phyloP scores from a whole-genome alignment of 2,113 vertebrate genomes.

The Noturus placidus region DNA sequence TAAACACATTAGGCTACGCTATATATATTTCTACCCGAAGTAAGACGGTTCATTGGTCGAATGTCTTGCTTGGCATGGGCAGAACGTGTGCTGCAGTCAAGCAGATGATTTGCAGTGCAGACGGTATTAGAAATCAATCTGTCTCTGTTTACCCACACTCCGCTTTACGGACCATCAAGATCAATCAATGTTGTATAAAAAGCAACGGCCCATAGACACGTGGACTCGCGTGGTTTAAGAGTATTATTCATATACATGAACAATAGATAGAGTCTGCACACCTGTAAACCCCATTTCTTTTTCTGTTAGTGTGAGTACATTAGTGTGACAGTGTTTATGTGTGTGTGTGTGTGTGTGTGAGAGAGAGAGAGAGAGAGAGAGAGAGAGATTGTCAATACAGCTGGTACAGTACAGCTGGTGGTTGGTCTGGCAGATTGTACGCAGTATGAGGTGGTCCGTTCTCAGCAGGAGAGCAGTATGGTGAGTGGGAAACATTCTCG shows the following conservation, averaged over 20 bases:
- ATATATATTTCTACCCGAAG: not conserved
- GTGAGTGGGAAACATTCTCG: constrained; percentile 16
- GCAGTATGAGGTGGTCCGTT: constrained; percentile 19
- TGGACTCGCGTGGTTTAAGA: not conserved
- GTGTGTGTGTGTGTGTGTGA: not conserved
- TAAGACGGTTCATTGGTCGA: not conserved
- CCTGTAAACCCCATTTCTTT: not conserved
- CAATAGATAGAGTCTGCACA: not conserved
- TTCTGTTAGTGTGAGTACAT: not conserved
- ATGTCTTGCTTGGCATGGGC: constrained; percentile 19
- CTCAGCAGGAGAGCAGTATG: constrained; percentile 23
- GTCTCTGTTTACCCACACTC: constrained; percentile 28
- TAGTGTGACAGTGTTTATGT: not conserved
- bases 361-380: not conserved
- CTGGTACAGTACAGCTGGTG: constrained; percentile 13
- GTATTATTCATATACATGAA: not conserved
- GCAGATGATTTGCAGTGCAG: not conserved
- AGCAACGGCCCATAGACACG: not conserved
- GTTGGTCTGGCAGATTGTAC: constrained; percentile 21
- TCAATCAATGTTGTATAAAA: constrained; percentile 25
- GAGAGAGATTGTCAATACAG: not conserved
- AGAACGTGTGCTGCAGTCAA: not conserved
- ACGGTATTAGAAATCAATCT: constrained; percentile 10
- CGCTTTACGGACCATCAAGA: not conserved
- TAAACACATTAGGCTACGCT: not conserved